Conservation (phyloP, 1,140 invertebrate genomes). For the Hermetia illucens region DNA sequence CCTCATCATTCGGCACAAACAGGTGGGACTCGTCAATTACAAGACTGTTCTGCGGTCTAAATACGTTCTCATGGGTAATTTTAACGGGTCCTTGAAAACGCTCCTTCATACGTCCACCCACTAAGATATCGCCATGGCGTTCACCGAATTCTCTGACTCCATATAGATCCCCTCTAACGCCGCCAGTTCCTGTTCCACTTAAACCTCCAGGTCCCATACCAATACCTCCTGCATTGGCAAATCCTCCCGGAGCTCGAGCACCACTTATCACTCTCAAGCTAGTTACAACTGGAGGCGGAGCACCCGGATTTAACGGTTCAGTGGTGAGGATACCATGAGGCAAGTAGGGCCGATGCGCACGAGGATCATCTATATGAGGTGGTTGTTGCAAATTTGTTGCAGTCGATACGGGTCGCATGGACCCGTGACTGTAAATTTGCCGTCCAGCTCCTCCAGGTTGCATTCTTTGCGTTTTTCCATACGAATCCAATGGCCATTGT, state of each 20-base stretch:
- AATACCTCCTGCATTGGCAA: constrained; percentile 10
- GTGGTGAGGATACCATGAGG: constrained; percentile 12
- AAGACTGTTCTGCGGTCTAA: not conserved
- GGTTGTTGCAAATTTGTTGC: too few species aligned
- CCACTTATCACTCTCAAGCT: not conserved
- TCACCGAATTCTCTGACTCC: constrained; percentile 17
- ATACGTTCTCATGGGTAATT: not conserved
- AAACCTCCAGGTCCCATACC: constrained; percentile 5
- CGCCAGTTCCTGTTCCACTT: not conserved
- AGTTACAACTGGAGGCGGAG: constrained; percentile 5
- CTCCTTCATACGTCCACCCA: constrained; percentile 18
- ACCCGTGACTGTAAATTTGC: not conserved
- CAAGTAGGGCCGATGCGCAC: constrained; percentile 2
- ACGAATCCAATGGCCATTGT: too few species aligned
- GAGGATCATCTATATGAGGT: not conserved
- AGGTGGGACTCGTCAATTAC: not conserved
- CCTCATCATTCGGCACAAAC: constrained; percentile 10
- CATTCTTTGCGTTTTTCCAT: not conserved
- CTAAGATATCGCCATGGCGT: constrained; percentile 11
- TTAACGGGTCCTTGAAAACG: constrained; percentile 11
- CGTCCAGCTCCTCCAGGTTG: constrained; percentile 1
- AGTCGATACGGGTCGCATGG: not conserved
- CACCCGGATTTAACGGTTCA: constrained; percentile 12
- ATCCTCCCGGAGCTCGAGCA: constrained; percentile 1
- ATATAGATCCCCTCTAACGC: constrained; percentile 10